Conservation (phyloP, 1,140 invertebrate species). For the Aphelinus certus region DNA sequence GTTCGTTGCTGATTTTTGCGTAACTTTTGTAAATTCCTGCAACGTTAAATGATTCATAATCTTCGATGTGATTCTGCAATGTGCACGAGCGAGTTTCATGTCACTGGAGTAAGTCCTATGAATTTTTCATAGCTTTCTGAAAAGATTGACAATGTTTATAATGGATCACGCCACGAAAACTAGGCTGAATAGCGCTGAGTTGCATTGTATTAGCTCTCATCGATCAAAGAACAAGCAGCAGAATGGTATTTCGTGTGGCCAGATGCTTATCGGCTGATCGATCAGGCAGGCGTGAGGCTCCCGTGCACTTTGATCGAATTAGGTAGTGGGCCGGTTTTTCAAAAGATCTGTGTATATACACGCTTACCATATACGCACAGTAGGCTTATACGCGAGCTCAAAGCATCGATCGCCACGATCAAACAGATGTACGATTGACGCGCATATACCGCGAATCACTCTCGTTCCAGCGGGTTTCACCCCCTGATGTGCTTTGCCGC, state of each 20-base stretch:
- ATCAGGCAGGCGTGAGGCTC: constrained; percentile 11
- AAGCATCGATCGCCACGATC: constrained; percentile 3
- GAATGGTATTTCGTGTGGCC: neutral
- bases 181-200: neutral
- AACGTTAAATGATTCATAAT: too few relatives aligned
- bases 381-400: neutral
- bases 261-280: constrained; percentile 18
- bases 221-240: constrained; percentile 12
- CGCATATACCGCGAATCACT: constrained; percentile 15
- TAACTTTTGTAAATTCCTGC: too few relatives aligned
- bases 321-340: constrained; percentile 3
- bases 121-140: too few relatives aligned
- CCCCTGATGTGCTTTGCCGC: neutral
- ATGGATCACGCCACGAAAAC: too few relatives aligned
- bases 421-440: constrained; percentile 22
- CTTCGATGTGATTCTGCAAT: too few relatives aligned
- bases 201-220: neutral
- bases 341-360: neutral
- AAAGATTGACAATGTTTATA: too few relatives aligned
- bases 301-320: constrained; percentile 24
- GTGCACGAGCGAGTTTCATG: too few relatives aligned
- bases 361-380: neutral
- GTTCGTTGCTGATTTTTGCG: too few relatives aligned
- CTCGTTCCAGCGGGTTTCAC: constrained; percentile 19
- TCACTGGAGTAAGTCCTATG: too few relatives aligned